Conservation (phyloP, 1,140 invertebrate species). For the Penaeus chinensis region DNA sequence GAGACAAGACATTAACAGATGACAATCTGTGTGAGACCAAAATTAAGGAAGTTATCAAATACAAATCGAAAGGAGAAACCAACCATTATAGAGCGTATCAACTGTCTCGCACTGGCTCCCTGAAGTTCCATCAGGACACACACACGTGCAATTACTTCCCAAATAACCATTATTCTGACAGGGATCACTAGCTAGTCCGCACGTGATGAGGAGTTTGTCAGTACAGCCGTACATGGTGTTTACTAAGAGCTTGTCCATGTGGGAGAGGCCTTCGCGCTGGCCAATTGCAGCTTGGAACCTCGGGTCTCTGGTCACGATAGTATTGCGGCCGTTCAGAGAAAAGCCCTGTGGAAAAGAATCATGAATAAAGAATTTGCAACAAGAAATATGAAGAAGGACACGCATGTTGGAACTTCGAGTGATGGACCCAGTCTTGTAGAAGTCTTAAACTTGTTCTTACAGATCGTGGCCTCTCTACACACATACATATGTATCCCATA, state of each 20-base stretch:
- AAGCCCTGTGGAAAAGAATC: background rate
- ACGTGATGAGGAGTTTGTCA: background rate
- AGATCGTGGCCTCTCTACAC: too few relatives aligned
- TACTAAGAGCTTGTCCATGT: slow-evolving; percentile 30
- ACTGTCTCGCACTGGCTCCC: slow-evolving; percentile 35
- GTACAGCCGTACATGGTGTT: slow-evolving; percentile 45
- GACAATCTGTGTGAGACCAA: too few relatives aligned
- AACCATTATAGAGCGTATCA: background rate
- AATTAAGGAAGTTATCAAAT: too few relatives aligned
- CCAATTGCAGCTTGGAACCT: slow-evolving; percentile 33
- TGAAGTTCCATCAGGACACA: slow-evolving; percentile 24
- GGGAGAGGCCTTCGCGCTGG: slow-evolving; percentile 31
- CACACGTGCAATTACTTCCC: slow-evolving; percentile 21
- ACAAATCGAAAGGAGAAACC: background rate
- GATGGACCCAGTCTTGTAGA: too few relatives aligned
- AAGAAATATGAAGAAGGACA: too few relatives aligned
- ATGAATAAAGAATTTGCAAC: background rate
- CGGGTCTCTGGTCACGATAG: slow-evolving; percentile 24
- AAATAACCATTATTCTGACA: slow-evolving; percentile 47
- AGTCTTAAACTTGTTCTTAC: too few relatives aligned
- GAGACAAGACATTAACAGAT: too few relatives aligned
- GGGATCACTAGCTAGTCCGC: slow-evolving; percentile 4
- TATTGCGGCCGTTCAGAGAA: background rate
- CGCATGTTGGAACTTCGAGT: background rate
- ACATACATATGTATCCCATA: too few relatives aligned